Base-by-base conservation (phyloP, 2,888 invertebrate species). In the Heteropelma amictum region DNA sequence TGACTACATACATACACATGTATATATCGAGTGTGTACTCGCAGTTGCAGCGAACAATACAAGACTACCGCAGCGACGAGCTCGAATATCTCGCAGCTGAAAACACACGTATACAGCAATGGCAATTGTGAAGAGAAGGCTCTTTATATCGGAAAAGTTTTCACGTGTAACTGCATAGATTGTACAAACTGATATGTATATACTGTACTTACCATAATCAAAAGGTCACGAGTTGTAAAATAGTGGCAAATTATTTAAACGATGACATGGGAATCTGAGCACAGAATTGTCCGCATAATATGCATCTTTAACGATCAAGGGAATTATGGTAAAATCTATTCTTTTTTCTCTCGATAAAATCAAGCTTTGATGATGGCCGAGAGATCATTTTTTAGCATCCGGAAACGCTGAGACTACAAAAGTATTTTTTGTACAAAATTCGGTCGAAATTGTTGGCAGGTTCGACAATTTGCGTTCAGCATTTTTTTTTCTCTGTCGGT, bases 221-320 rank as follows among this genome's bases (percentile, higher is more conserved):
- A 75, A 75, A 75, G 75, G 75, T 75, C 71, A 71, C 28, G 54
- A 40, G 38, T 49, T 49, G 67, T 71, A 61, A 75, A 75, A 71
- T 71, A 71, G 75, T 75, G 75, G 75, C 75, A 71, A 75, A 75
- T 75, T 75, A 71, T 75, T 75, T 75, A 71, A 75, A 75, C 75
- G 75, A 56, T 71, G 71, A 71, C 67, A 71, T 56, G 71, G 49
- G 56, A 75, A 75, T 75, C 71, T 71, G 49, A 67, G 56, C 56
- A 26, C 35, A 67, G 26, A 45, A 47, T 35, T 30, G 21, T 53
- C 19, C 10, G 14, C 38, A 38, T 10, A 10, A 35, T 51, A 8
- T 47, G 12, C 12, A 33, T 33, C 17, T 14, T 12, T 7, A 40
- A 26, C n/a, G 47, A 17, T 2, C 7, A 23, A 23, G 10, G 3